Percentiles rank a stretch among this genome's conserved stretches.
These are phyloP conservation scores for Acestrorhynchus altus DNA, from an alignment of 2,797 vertebrate species.

Conservation along the genomic window DNA sequence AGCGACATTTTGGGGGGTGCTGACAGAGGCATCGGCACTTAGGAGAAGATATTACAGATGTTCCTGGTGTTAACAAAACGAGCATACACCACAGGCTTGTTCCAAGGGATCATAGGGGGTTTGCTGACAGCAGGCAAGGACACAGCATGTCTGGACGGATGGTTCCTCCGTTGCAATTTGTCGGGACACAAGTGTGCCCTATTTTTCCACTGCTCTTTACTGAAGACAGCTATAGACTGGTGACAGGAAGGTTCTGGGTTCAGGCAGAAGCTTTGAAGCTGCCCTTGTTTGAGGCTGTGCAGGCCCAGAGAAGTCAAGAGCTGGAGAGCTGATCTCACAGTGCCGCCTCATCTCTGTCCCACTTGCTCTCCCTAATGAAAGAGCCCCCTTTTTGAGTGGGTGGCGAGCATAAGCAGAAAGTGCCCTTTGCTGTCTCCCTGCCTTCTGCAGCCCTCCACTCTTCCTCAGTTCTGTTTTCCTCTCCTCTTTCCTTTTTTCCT, in stretches of 20 bases:
- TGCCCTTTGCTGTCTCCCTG: neutral
- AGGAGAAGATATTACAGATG: conserved; percentile 9
- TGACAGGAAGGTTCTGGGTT: conserved; percentile 42
- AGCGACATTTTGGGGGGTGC: neutral
- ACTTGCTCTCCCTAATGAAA: conserved; percentile 49
- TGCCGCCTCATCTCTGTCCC: conserved; percentile 20
- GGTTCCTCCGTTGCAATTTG: conserved; percentile 42
- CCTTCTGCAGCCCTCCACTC: neutral
- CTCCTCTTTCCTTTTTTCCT: neutral
- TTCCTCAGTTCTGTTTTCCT: conserved; percentile 4
- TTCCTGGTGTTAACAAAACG: conserved; percentile 23
- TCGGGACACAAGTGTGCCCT: conserved; percentile 29
- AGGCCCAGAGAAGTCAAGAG: conserved; percentile 38
- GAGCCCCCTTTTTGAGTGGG: conserved; percentile 48
- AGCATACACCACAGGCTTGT: conserved; percentile 20
- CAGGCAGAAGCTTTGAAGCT: conserved; percentile 38
- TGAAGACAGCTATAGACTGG: neutral
- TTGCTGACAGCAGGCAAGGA: conserved; percentile 12
- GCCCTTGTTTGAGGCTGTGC: conserved; percentile 14
- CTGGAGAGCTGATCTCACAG: conserved; percentile 39
- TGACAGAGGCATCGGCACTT: neutral
- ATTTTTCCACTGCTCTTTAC: conserved; percentile 9
- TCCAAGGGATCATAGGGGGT: conserved; percentile 46
- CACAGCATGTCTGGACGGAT: conserved; percentile 41
- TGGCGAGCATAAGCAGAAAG: conserved; percentile 51